These are phyloP conservation scores for Cryptophagus acutangulus DNA, from an alignment of 2,888 invertebrate genomes.

Conservation along the genomic window DNA sequence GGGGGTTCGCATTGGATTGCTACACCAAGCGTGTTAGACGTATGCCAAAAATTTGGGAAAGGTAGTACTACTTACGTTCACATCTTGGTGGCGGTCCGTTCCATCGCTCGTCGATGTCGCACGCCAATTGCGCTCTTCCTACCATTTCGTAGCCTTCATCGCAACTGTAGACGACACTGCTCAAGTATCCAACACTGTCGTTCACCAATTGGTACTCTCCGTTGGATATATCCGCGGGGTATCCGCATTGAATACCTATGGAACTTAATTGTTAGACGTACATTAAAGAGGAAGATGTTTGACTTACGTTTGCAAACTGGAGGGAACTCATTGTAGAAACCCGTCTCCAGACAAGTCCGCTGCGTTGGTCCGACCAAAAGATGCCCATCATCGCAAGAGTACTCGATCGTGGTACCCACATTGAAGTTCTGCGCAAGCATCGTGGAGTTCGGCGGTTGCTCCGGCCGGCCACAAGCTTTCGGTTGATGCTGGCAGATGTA, in stretches of 20 bases:
- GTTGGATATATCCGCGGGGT: slow-evolving; percentile 79
- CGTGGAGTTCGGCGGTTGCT: slow-evolving; percentile 90
- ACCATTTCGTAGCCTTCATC: slow-evolving; percentile 80
- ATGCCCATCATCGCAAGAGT: slow-evolving; percentile 80
- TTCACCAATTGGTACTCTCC: slow-evolving; percentile 78
- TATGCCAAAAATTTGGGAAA: slow-evolving; percentile 6
- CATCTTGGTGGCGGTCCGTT: slow-evolving; percentile 89
- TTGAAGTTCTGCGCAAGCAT: slow-evolving; percentile 72
- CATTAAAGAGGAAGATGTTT: too few relatives aligned
- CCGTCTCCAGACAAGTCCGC: slow-evolving; percentile 81
- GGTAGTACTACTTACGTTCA: slow-evolving; percentile 66
- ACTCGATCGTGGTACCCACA: slow-evolving; percentile 79
- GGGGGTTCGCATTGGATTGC: slow-evolving; percentile 71
- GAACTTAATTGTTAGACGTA: slow-evolving; percentile 22
- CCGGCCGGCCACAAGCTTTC: slow-evolving; percentile 84
- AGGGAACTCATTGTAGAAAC: slow-evolving; percentile 90
- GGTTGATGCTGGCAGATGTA: slow-evolving; percentile 94
- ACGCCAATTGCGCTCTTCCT: slow-evolving; percentile 75
- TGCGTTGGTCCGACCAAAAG: slow-evolving; percentile 79
- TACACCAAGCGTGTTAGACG: slow-evolving; percentile 33
- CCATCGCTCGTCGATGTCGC: slow-evolving; percentile 90
- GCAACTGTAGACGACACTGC: slow-evolving; percentile 80
- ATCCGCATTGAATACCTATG: slow-evolving; percentile 84
- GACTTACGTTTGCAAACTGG: slow-evolving; percentile 92
- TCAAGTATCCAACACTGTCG: slow-evolving; percentile 80